Percentiles rank a stretch among this genome's conserved stretches.
These are phyloP conservation scores for Petromus typicus DNA, from an alignment of 2,113 vertebrate genomes.

Conservation along the genomic window DNA sequence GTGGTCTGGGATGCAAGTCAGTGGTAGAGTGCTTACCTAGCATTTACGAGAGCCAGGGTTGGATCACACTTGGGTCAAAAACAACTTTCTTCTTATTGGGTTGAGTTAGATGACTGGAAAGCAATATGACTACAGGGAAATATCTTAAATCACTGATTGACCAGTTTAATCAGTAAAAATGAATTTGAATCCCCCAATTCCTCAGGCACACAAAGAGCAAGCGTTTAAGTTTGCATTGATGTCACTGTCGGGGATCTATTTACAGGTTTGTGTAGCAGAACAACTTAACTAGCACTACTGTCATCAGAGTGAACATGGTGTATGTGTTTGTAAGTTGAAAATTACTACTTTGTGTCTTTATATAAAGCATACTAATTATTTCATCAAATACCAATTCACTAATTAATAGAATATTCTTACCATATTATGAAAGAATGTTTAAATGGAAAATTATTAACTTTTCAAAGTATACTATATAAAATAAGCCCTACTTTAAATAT, in stretches of 20 bases:
- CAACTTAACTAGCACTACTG: conserved; percentile 24
- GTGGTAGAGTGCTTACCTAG: not conserved
- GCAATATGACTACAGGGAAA: not conserved
- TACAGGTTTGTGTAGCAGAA: not conserved
- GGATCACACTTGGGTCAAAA: not conserved
- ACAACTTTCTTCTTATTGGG: not conserved
- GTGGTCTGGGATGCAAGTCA: not conserved
- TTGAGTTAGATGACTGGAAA: conserved; percentile 2
- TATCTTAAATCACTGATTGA: conserved; percentile 34
- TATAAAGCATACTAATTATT: conserved; percentile 43
- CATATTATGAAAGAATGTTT: conserved; percentile 12
- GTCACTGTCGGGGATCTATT: not conserved
- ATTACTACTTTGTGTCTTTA: conserved; percentile 34
- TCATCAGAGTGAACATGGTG: conserved; percentile 20
- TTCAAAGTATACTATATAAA: conserved; percentile 53
- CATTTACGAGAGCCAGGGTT: not conserved
- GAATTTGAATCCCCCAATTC: conserved; percentile 11
- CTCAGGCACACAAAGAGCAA: conserved; percentile 23
- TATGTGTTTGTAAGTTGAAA: not conserved
- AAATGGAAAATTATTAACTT: conserved; percentile 41
- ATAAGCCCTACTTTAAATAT: not conserved
- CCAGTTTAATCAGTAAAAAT: conserved; percentile 45
- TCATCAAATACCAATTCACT: conserved; percentile 4
- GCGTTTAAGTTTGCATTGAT: not conserved
- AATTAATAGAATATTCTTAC: conserved; percentile 28